These are phyloP conservation scores for Neosilurus hyrtlii DNA, from an alignment of 2,797 vertebrate species.

Conservation along the genomic window DNA sequence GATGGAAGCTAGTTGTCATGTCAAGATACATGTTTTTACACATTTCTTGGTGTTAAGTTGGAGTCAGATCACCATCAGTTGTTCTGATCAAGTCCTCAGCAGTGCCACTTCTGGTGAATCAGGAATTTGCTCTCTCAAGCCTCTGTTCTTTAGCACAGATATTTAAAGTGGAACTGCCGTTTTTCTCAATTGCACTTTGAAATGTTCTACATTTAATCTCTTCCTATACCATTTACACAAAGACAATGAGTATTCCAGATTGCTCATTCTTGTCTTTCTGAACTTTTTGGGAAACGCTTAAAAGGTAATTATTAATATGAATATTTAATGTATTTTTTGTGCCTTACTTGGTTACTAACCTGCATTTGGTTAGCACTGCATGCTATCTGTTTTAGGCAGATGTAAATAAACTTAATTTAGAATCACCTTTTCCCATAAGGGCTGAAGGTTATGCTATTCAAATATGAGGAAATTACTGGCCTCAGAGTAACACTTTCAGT, in stretches of 20 bases:
- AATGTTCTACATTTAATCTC: background rate
- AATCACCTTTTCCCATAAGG: background rate
- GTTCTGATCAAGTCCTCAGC: background rate
- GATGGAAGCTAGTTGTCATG: background rate
- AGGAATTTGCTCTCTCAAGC: background rate
- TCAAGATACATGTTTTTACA: background rate
- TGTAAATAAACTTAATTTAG: background rate
- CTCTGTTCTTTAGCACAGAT: background rate
- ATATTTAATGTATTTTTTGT: background rate
- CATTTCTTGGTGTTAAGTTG: slow-evolving; percentile 18
- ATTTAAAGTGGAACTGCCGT: background rate
- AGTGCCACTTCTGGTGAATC: background rate
- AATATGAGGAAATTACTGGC: background rate
- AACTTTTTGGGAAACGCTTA: background rate
- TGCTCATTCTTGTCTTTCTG: background rate
- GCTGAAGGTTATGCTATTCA: background rate
- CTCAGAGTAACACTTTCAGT: background rate
- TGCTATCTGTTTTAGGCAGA: background rate
- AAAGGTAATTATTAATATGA: slow-evolving; percentile 5
- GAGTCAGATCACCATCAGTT: background rate
- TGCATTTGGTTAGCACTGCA: background rate
- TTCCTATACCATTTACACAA: background rate
- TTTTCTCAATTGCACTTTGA: background rate
- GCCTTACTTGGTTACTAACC: background rate
- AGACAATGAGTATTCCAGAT: background rate